Conservation (phyloP, 2,888 invertebrate genomes). For the Amaurobius ferox region DNA sequence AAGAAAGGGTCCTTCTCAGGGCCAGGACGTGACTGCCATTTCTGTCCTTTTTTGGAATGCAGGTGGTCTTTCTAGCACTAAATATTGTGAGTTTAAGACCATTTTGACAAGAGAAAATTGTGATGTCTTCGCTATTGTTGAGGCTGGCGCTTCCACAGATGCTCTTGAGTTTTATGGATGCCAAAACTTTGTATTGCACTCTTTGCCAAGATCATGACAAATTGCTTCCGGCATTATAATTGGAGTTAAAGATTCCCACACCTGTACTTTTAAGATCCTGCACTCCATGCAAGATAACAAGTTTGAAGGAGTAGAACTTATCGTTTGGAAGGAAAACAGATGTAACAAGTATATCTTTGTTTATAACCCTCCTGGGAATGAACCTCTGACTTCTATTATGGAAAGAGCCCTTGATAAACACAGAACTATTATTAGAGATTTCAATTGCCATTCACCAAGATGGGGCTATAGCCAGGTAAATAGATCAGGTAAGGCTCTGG, state of each 20-base stretch:
- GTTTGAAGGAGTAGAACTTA: neutral
- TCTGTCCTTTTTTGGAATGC: conserved; percentile 33
- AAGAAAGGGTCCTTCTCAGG: too few species aligned
- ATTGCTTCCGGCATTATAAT: conserved; percentile 15
- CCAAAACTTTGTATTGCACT: neutral
- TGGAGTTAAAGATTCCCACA: conserved; percentile 5
- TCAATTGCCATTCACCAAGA: conserved; percentile 17
- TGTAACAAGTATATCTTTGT: conserved; percentile 9
- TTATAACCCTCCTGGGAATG: conserved; percentile 3
- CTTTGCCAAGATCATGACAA: conserved; percentile 20
- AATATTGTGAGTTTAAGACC: conserved; percentile 2
- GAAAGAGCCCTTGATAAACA: conserved; percentile 13
- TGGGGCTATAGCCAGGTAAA: conserved; percentile 13
- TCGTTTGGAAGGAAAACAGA: neutral
- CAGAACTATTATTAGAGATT: conserved; percentile 16
- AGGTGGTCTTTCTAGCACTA: neutral
- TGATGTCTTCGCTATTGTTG: neutral
- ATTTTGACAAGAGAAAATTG: neutral
- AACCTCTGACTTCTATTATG: neutral
- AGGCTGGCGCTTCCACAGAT: conserved; percentile 10
- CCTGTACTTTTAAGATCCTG: neutral
- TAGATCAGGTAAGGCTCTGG: neutral
- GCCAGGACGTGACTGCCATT: too few species aligned
- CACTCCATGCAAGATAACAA: neutral
- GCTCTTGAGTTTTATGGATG: neutral